Percentiles rank a stretch among this genome's conserved stretches.
Conservation (phyloP, 2,113 vertebrate species). For the Eretmodus cyanostictus region DNA sequence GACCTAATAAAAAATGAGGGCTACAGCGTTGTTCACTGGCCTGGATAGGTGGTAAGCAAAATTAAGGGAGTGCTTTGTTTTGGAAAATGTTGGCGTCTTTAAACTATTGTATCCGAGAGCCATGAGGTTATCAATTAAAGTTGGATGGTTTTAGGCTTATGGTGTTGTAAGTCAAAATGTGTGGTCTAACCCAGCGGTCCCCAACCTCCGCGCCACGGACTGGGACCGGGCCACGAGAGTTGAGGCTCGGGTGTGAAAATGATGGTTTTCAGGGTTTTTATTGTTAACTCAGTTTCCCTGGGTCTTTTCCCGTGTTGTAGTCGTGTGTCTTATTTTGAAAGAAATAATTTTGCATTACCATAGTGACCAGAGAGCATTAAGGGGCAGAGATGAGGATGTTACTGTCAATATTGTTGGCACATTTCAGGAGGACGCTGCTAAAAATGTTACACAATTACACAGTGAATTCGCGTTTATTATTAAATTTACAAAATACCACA, state of each 20-base stretch:
- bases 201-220: accelerated
- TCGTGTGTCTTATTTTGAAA: not conserved
- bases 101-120: not conserved
- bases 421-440: not conserved
- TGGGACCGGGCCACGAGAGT: not conserved
- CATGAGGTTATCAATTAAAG: not conserved
- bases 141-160: not conserved
- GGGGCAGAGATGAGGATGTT: not conserved
- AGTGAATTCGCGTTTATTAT: accelerated
- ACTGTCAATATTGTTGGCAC: accelerated
- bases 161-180: not conserved
- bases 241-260: not conserved
- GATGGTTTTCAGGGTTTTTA: not conserved
- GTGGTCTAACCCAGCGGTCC: not conserved
- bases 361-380: not conserved
- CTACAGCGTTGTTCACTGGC: not conserved
- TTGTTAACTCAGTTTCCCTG: not conserved
- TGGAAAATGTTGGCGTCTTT: not conserved
- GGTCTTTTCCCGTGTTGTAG: not conserved
- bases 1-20: not conserved
- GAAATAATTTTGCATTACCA: accelerated
- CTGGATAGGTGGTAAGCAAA: not conserved
- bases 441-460: not conserved
- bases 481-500: not conserved
- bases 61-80: not conserved